phyloP scores from a whole-genome alignment of 1,140 invertebrate genomes.

The Apis florea region DNA sequence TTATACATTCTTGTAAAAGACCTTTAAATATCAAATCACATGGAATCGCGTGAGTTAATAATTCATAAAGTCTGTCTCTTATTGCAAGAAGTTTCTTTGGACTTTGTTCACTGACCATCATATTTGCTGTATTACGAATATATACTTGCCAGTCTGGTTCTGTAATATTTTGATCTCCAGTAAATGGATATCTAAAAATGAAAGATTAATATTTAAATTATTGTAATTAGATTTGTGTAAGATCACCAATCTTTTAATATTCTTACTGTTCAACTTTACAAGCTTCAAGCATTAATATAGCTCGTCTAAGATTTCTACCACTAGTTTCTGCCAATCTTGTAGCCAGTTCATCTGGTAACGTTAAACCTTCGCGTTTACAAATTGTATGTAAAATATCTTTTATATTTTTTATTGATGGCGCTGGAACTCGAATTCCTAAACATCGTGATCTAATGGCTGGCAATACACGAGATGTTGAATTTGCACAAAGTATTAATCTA shows the following conservation, averaged over 20 bases:
- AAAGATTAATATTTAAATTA: neutral
- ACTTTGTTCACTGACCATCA: constrained; percentile 94
- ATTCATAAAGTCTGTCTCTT: constrained; percentile 93
- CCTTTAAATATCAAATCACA: constrained; percentile 96
- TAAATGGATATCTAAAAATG: constrained; percentile 87
- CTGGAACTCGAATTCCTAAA: constrained; percentile 93
- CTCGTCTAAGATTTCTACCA: constrained; percentile 95
- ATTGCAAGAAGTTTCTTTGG: constrained; percentile 92
- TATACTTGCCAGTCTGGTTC: constrained; percentile 97
- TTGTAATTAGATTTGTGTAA: neutral
- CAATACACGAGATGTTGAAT: constrained; percentile 96
- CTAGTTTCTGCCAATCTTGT: constrained; percentile 89
- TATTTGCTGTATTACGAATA: constrained; percentile 91
- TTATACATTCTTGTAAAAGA: constrained; percentile 90
- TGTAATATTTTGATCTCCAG: constrained; percentile 89
- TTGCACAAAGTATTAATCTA: constrained; percentile 96
- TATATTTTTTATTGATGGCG: constrained; percentile 92
- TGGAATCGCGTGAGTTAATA: constrained; percentile 96
- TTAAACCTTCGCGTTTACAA: constrained; percentile 93
- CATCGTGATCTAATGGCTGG: constrained; percentile 97
- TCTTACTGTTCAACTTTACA: constrained; percentile 93
- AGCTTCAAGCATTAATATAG: constrained; percentile 96
- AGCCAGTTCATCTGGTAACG: constrained; percentile 89
- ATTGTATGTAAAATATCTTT: constrained; percentile 84
- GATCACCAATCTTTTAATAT: neutral